Percentiles rank a stretch among this genome's conserved stretches.
These are phyloP conservation scores for Apamea epomidion DNA, from an alignment of 2,888 invertebrate genomes.

Conservation along the genomic window DNA sequence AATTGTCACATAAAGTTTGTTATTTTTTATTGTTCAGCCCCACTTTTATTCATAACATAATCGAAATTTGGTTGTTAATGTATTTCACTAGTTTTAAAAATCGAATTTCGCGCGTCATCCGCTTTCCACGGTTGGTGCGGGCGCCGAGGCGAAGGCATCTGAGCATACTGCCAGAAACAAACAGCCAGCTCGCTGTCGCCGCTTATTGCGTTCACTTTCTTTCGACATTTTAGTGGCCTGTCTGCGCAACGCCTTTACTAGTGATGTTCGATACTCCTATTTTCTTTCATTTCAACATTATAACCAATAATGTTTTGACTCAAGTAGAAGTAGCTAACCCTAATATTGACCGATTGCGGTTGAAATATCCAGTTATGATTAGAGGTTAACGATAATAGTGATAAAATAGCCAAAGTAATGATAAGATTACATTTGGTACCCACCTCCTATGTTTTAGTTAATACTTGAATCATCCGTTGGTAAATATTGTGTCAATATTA, in stretches of 20 bases:
- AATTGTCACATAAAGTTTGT: constrained; percentile 39
- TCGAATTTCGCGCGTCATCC: constrained; percentile 67
- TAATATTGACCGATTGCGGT: constrained; percentile 9
- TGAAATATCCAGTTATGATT: constrained; percentile 20
- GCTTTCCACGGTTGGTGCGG: constrained; percentile 61
- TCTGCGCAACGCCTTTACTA: constrained; percentile 79
- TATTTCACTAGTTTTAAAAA: constrained; percentile 48
- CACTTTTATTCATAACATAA: constrained; percentile 60
- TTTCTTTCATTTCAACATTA: constrained; percentile 19
- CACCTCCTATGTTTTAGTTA: constrained; percentile 10
- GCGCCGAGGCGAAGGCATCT: constrained; percentile 70
- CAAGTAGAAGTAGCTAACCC: neutral
- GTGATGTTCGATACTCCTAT: constrained; percentile 59
- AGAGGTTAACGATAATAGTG: constrained; percentile 6
- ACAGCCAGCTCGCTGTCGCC: constrained; percentile 60
- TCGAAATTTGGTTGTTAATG: constrained; percentile 14
- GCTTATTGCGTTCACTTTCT: constrained; percentile 87
- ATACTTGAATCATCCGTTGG: neutral
- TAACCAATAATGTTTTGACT: neutral
- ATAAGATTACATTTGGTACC: constrained; percentile 56
- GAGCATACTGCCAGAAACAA: constrained; percentile 73
- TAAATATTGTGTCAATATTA: constrained; percentile 1
- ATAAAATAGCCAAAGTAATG: constrained; percentile 39
- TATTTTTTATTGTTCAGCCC: constrained; percentile 24
- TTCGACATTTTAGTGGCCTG: constrained; percentile 83